Conservation (phyloP, 2,797 vertebrate species). For the Novumbra hubbsi region DNA sequence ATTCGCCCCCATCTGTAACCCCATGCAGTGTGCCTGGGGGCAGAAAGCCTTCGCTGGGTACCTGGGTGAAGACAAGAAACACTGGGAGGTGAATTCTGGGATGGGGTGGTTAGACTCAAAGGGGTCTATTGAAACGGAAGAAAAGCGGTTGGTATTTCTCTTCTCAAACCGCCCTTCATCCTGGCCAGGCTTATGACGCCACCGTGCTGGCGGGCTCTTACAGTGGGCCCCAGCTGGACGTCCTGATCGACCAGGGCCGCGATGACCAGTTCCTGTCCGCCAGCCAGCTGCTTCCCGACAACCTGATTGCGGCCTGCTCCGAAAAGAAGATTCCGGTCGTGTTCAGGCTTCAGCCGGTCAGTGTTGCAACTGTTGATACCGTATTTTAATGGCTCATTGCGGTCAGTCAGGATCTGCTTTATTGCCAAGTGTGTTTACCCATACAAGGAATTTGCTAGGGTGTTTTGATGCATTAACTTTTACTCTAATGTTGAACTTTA, state of each 20-base stretch:
- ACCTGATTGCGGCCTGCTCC: conserved; percentile 91
- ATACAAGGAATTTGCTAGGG: too few relatives aligned
- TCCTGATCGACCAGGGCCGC: conserved; percentile 93
- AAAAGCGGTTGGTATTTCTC: not conserved
- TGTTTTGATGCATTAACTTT: too few relatives aligned
- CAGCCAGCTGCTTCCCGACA: conserved; percentile 90
- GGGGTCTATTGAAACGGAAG: not conserved
- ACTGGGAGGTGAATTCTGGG: conserved; percentile 85
- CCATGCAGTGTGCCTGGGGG: conserved; percentile 91
- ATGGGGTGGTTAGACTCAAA: not conserved
- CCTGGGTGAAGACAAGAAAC: conserved; percentile 82
- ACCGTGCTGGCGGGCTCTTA: conserved; percentile 81
- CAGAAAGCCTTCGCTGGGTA: conserved; percentile 93
- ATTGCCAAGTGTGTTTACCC: too few relatives aligned
- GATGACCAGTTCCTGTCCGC: conserved; percentile 92
- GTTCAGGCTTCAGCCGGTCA: conserved; percentile 93
- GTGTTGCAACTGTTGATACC: conserved; percentile 38
- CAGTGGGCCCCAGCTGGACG: conserved; percentile 82
- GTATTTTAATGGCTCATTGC: too few relatives aligned
- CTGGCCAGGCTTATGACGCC: conserved; percentile 84
- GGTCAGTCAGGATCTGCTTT: too few relatives aligned
- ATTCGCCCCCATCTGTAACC: conserved; percentile 96
- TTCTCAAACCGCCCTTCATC: not conserved
- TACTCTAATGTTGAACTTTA: too few relatives aligned
- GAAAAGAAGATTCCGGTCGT: conserved; percentile 88